Evolutionary conservation across 2,888 invertebrate genomes (phyloP), one percentile per base, ranked within the genome.

Genomic region (Trichopoda pennipes): DNA sequence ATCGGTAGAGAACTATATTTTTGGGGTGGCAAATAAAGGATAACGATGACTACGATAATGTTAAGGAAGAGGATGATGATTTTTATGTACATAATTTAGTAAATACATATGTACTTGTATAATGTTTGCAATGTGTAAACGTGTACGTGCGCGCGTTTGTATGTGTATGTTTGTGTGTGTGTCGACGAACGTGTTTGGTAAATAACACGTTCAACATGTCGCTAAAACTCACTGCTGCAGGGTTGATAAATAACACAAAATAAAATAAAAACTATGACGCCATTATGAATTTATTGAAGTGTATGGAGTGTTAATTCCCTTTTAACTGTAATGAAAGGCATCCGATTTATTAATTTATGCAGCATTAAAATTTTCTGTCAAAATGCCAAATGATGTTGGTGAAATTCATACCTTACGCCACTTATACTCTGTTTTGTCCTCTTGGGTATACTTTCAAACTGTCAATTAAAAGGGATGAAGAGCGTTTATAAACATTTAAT

Each of bases 121-220:
- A 58, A 58, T 60, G 51, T 64, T 64, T 63, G 53, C 49, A n/a
- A 72, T 61, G 66, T 16, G 32, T 74, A 17, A 3, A 21, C 61
- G 44, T 53, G 19, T 49, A 63, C 55, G 56, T 70, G 49, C 42
- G 42, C 55, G 55, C 23, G 42, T 35, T 8, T 55, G 47, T 60
- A 38, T 55, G 14, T 32, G 21, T 44, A 19, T 47, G 28, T 68
- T 16, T 84, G 82, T 87, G 85, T 88, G 85, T 85, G 86, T 85
- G 86, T 85, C 85, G 84, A 68, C 86, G 87, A 87, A 88, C 88
- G 89, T 89, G 89, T 89, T 89, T 89, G 89, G 89, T 89, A 89
- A 89, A 89, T 89, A 89, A 89, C 89, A 89, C 89, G 89, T 89
- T 82, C 88, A 88, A 87, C 87, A 87, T 89, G 88, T 89, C 88